Conservation (phyloP, 2,888 invertebrate species). For the Venusia cambrica region DNA sequence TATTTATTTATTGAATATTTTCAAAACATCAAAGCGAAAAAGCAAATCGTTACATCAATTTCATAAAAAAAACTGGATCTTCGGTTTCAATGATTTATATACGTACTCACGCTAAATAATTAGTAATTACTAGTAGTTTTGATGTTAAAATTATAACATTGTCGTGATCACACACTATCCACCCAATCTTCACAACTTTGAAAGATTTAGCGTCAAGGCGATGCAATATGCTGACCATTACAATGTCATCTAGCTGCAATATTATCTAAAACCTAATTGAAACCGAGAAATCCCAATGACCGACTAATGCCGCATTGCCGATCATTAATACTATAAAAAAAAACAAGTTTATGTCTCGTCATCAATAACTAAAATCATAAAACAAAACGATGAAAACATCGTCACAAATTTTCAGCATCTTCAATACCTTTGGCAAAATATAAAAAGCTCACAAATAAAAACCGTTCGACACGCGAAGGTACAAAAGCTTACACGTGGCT, state of each 20-base stretch:
- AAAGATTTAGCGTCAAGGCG: no score
- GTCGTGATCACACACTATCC: no score
- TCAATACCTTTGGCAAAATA: conserved; percentile 19
- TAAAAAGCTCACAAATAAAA: conserved; percentile 17
- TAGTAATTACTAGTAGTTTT: no score
- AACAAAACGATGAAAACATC: conserved; percentile 11
- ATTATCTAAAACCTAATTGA: no score
- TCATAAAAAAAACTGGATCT: conserved; percentile 35
- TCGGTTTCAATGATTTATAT: conserved; percentile 13
- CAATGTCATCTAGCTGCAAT: no score
- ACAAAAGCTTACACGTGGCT: conserved; percentile 2
- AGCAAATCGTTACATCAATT: conserved; percentile 46
- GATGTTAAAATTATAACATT: no score
- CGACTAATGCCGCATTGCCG: conserved; percentile 17
- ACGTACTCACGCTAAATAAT: no score
- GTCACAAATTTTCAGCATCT: conserved; percentile 10
- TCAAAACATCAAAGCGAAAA: conserved; percentile 46
- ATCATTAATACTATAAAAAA: conserved; percentile 21
- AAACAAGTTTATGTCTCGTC: conserved; percentile 22
- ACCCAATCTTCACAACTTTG: no score
- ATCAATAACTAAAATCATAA: conserved; percentile 20
- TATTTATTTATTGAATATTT: conserved; percentile 34
- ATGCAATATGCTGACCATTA: no score
- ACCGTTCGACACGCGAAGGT: conserved; percentile 12
- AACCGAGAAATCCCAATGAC: conserved; percentile 14